Base-by-base conservation (phyloP, 2,797 vertebrate genomes). In the Hypotaenidia okinawae region DNA sequence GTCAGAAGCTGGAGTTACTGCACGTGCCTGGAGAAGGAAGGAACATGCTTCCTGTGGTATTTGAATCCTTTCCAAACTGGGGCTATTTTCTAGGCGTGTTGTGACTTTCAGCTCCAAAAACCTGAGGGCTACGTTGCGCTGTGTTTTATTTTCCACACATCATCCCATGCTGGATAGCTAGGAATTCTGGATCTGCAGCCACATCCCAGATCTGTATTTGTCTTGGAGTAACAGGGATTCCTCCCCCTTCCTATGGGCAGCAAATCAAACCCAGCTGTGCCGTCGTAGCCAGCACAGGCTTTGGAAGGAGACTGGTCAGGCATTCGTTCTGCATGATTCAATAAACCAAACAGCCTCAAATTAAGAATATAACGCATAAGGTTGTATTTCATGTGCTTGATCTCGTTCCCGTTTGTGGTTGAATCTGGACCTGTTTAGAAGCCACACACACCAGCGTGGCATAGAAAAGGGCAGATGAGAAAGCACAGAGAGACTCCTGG, bases 231-330 rank as follows among this genome's bases (percentile, higher is more conserved):
- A 32, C 0, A 77, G 88, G 90, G 90, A 87, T 93, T 96, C 93
- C 92, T 94, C 87, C 89, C 91, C 78, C 43, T 91, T 90, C 74
- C 86, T 79, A 37, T 61, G 81, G 93, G 95, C 91, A 95, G 94
- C 90, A 97, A 97, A 96, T 94, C 88, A 95, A 95, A 94, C 70
- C 90, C 95, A 96, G 93, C 93, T 94, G 96, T 91, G 94, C 78
- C 57, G 16, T 7, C 62, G 84, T 19, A 95, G 94, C 92, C 91
- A 91, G 93, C 72, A 54, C 0, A 90, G 94, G 86, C 92, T 95
- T 82, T 95, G 93, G 92, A 87, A 93, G 95, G 57, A 57, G 84
- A 74, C 18, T 69, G 94, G 93, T 70, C 93, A 95, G 95, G 94
- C 93, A 94, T 96, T 96, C 9, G 80, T 95, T 94, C 91, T 63